Evolutionary conservation across 2,888 invertebrate species (phyloP).

Genomic region (Hyposoter dolosus): DNA sequence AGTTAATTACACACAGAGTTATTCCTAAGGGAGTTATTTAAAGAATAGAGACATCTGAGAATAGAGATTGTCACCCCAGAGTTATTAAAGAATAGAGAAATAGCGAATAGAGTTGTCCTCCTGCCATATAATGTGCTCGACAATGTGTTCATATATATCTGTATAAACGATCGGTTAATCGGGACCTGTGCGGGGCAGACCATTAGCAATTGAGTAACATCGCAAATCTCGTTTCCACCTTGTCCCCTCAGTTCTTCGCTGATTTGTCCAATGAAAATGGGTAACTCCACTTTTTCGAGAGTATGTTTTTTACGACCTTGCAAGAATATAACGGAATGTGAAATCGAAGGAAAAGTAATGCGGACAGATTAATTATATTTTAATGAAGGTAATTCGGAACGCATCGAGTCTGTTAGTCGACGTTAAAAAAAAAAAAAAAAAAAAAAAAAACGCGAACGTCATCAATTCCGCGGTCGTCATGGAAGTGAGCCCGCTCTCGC

Average conservation of each 20-base stretch:
- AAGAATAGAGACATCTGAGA: too few species aligned
- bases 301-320: background rate
- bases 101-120: too few species aligned
- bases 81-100: too few species aligned
- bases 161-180: background rate
- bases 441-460: constrained; percentile 15
- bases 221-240: background rate
- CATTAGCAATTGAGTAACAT: background rate
- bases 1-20: too few species aligned
- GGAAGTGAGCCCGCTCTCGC: constrained; percentile 29
- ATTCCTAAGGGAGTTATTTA: too few species aligned
- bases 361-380: background rate
- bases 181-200: background rate
- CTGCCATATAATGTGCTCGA: background rate
- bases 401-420: background rate
- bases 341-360: background rate
- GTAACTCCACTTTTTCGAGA: background rate
- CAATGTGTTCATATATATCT: background rate
- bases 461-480: constrained; percentile 2
- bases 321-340: background rate
- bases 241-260: background rate
- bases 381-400: background rate
- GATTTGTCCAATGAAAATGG: background rate
- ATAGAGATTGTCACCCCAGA: too few species aligned
- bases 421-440: constrained; percentile 14